Conservation (phyloP, 1,140 invertebrate genomes). For the Pentalonia nigronervosa region DNA sequence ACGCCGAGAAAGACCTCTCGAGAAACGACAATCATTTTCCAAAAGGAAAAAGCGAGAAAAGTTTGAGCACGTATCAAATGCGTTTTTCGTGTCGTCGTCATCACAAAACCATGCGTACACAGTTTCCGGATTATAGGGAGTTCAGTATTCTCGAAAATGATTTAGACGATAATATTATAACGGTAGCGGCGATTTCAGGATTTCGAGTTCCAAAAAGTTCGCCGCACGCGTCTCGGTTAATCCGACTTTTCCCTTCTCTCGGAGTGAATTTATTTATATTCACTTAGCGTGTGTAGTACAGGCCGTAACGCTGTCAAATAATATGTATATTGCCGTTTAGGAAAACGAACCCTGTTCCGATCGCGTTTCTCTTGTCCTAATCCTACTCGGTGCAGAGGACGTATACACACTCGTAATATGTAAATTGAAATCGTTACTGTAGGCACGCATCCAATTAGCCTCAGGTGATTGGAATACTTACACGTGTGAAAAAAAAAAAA, state of each 20-base stretch:
- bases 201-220: neutral
- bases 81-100: neutral
- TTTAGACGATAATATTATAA: neutral
- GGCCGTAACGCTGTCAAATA: no score
- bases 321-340: neutral
- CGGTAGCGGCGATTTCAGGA: neutral
- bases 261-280: neutral
- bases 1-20: neutral
- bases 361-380: neutral
- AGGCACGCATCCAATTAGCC: conserved; percentile 14
- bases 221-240: neutral
- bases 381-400: neutral
- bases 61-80: conserved; percentile 12
- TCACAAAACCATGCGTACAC: neutral
- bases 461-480: neutral
- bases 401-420: neutral
- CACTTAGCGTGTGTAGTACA: neutral
- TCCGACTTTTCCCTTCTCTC: neutral
- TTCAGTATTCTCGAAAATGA: neutral
- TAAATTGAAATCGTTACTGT: conserved; percentile 7
- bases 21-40: neutral
- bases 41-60: neutral
- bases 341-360: neutral
- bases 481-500: neutral
- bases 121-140: neutral